A percentile compares a stretch with the other conserved stretches of the same genome.
phyloP scores from a whole-genome alignment of 2,113 vertebrate genomes.

The Vulpes lagopus region DNA sequence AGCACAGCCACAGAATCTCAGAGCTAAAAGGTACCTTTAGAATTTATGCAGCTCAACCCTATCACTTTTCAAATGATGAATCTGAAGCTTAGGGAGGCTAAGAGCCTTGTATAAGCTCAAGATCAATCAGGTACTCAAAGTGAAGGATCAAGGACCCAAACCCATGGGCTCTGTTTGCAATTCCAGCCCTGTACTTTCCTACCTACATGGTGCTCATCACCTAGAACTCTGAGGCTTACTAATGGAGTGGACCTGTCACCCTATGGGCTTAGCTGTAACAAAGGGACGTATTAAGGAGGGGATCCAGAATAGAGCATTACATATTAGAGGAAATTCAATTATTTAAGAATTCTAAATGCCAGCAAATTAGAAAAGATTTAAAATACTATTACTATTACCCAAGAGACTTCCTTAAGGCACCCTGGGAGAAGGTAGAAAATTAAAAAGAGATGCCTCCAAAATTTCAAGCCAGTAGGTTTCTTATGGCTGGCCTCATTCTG shows the following conservation, averaged over 20 bases:
- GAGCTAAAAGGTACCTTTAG: constrained; percentile 23
- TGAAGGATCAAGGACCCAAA: neutral
- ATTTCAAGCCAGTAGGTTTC: constrained; percentile 18
- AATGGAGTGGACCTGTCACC: neutral
- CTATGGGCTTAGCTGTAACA: neutral
- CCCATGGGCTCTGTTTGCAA: neutral
- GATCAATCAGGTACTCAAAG: neutral
- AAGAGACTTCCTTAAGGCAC: neutral
- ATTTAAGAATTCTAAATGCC: constrained; percentile 27
- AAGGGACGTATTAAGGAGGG: neutral
- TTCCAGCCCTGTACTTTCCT: neutral
- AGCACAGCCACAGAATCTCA: constrained; percentile 44
- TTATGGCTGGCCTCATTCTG: neutral
- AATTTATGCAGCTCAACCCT: neutral
- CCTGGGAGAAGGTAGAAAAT: neutral
- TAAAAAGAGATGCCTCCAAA: neutral
- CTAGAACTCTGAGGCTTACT: neutral
- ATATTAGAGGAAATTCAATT: neutral
- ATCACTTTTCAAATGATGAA: constrained; percentile 39
- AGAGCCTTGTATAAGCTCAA: neutral
- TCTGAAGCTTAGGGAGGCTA: neutral
- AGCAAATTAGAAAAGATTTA: neutral
- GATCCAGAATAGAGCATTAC: neutral
- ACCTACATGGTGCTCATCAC: neutral
- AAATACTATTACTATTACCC: constrained; percentile 14